Conservation (phyloP, 1,140 invertebrate species). For the Bombus cullumanus region DNA sequence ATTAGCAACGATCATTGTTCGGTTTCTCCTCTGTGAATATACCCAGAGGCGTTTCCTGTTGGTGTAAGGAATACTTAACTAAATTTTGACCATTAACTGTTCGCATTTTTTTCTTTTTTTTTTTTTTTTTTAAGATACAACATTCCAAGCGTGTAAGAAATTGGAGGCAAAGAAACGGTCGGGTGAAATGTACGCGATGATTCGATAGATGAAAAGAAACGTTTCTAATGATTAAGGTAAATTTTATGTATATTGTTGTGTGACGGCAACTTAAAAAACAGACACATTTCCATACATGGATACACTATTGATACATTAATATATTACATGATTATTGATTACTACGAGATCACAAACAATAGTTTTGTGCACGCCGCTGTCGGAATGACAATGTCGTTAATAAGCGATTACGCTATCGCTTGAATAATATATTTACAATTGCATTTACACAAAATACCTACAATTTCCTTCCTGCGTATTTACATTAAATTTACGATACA, state of each 20-base stretch:
- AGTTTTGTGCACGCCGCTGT: slow-evolving; percentile 62
- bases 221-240: slow-evolving; percentile 40
- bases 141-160: not conserved
- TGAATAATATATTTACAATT: slow-evolving; percentile 69
- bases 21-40: not conserved
- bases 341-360: slow-evolving; percentile 62
- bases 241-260: slow-evolving; percentile 50
- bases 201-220: slow-evolving; percentile 12
- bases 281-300: slow-evolving; percentile 58
- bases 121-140: not conserved
- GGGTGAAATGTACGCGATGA: not conserved
- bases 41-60: not conserved
- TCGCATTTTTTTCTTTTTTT: not conserved
- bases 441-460: slow-evolving; percentile 71
- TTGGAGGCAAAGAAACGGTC: not conserved
- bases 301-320: slow-evolving; percentile 58
- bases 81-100: not conserved
- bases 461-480: slow-evolving; percentile 56
- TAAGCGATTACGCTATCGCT: slow-evolving; percentile 61
- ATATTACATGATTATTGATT: slow-evolving; percentile 61
- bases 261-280: slow-evolving; percentile 61
- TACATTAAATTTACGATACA: slow-evolving; percentile 58
- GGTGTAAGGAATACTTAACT: not conserved
- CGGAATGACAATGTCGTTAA: slow-evolving; percentile 63
- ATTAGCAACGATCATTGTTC: slow-evolving; percentile 40